Base-by-base conservation (phyloP, 2,888 invertebrate species). In the Amiota communis region DNA sequence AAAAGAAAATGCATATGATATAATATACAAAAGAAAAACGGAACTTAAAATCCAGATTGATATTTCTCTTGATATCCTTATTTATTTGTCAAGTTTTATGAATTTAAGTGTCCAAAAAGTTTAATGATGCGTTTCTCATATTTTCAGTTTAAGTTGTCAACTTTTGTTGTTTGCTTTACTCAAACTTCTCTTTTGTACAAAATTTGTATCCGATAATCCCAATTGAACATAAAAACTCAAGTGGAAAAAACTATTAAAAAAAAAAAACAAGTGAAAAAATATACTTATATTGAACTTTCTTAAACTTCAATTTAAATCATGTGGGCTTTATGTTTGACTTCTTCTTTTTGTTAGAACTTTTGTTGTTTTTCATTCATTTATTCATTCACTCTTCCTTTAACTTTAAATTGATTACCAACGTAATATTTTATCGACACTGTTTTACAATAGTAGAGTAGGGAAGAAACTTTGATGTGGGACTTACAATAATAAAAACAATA, bases 81-180 rank as follows among this genome's bases (percentile, higher is more conserved):
- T 23, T 23, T 23, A 23, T 76, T 79, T 70, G 68, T 74, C 74
- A 71, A 69, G 67, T 70, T 69, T 71, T 70, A 49, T 23, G 46
- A 57, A n/a, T 53, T n/a, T 6, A 36, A 75, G 78, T 81, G 84
- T 79, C 36, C 82, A 84, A 85, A n/a, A 86, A 84, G 85, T 85
- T 85, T 82, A 85, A 85, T 85, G 85, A 83, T 81, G 87, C 85
- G 79, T 76, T 80, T 78, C 51, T 51, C 20, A 15, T 46, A 53
- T 69, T 69, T 12, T 69, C 46, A 36, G 23, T 46, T 63, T 63
- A 63, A 20, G 4, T 23, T 53, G 56, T 56, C 15, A 9, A 56
- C 11, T 20, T 17, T 61, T 61, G 61, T 61, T 61, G 23, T 53
- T 53, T 12, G 4, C 4, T 53, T n/a, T n/a, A 53, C 10, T n/a